Evolutionary conservation across 2,797 vertebrate species (phyloP).

Genomic region (Anniella stebbinsi): DNA sequence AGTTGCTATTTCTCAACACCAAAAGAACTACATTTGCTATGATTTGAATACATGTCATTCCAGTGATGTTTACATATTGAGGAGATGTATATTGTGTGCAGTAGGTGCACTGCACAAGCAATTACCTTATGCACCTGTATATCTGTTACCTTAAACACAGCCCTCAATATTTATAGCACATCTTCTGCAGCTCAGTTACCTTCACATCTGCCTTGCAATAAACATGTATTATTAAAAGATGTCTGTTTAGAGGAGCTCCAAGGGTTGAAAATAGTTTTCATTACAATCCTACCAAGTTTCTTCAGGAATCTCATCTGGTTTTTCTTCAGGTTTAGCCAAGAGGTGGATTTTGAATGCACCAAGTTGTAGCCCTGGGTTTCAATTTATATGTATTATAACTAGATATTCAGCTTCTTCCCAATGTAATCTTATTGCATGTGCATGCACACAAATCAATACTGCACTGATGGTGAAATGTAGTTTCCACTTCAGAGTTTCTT

Average conservation of each 20-base stretch:
- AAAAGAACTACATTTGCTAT: background rate
- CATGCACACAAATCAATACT: background rate
- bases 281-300: background rate
- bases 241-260: background rate
- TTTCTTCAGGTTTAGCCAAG: slow-evolving; percentile 11
- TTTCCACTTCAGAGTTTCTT: background rate
- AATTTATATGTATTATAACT: background rate
- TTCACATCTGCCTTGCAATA: slow-evolving; percentile 33
- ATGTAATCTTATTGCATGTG: background rate
- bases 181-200: background rate
- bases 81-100: background rate
- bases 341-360: background rate
- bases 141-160: slow-evolving; percentile 7
- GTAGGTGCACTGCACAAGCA: background rate
- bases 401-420: background rate
- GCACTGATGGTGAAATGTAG: background rate
- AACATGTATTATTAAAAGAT: slow-evolving; percentile 35
- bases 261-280: slow-evolving; percentile 23
- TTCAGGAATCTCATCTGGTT: slow-evolving; percentile 8
- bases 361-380: background rate
- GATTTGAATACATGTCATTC: background rate
- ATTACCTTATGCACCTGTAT: slow-evolving; percentile 3
- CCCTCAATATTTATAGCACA: slow-evolving; percentile 15
- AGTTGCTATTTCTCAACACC: background rate
- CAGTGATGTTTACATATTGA: background rate